A percentile compares a stretch with the other conserved stretches of the same genome.
Conservation (phyloP, 2,113 vertebrate genomes). For the Poecilia latipinna region DNA sequence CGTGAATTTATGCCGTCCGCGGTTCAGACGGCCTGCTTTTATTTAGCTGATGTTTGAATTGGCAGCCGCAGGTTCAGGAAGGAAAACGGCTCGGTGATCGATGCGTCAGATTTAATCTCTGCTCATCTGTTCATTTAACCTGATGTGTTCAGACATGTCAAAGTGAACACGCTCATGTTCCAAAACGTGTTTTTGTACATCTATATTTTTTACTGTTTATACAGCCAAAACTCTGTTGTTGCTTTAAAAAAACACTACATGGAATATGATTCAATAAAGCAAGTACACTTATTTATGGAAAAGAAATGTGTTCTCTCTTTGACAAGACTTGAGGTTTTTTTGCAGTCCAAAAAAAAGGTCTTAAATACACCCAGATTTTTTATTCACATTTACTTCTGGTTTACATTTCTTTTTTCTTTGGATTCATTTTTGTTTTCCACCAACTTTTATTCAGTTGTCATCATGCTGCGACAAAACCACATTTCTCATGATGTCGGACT, state of each 20-base stretch:
- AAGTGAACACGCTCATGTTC: background rate
- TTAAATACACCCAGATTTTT: background rate
- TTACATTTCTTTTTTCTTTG: background rate
- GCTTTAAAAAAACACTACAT: conserved; percentile 4
- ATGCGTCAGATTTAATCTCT: conserved; percentile 5
- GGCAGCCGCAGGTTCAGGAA: background rate
- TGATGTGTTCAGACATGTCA: background rate
- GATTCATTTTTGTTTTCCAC: background rate
- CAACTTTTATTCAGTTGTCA: background rate
- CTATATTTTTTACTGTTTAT: conserved; percentile 40
- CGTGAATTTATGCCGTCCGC: background rate
- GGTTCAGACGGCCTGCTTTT: background rate
- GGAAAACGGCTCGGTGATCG: background rate
- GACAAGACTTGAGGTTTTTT: conserved; percentile 6
- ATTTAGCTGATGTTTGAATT: background rate
- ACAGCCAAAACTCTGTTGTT: background rate
- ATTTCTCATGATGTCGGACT: too few species aligned
- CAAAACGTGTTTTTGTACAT: background rate
- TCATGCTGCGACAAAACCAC: background rate
- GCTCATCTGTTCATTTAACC: conserved; percentile 6
- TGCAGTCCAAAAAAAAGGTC: background rate
- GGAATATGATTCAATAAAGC: conserved; percentile 34
- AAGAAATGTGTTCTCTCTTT: background rate
- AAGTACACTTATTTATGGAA: background rate
- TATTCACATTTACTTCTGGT: background rate